These are phyloP conservation scores for Raja brachyura DNA, from an alignment of 2,113 vertebrate species.

Conservation along the genomic window DNA sequence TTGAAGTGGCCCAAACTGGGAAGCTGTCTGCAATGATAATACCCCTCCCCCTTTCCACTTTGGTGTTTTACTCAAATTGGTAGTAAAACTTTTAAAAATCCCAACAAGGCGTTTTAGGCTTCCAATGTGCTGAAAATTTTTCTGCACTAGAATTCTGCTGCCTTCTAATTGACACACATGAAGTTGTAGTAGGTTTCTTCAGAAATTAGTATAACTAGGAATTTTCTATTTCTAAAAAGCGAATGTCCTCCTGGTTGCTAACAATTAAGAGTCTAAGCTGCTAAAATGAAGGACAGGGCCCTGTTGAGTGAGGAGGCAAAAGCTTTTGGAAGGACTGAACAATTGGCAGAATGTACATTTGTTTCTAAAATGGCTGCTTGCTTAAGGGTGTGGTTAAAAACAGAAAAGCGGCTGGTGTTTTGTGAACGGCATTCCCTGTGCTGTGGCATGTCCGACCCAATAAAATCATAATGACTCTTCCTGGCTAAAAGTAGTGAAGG, in stretches of 20 bases:
- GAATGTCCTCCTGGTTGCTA: background rate
- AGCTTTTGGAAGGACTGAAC: background rate
- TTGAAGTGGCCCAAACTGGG: conserved; percentile 34
- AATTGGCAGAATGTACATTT: conserved; percentile 20
- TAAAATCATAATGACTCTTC: conserved; percentile 27
- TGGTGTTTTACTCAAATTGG: background rate
- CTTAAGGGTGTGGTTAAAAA: conserved; percentile 36
- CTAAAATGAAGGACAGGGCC: background rate
- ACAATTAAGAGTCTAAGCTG: background rate
- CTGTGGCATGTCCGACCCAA: conserved; percentile 28
- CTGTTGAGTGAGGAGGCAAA: background rate
- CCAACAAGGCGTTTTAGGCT: background rate
- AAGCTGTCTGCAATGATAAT: conserved; percentile 28
- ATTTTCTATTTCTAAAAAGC: background rate
- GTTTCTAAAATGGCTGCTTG: conserved; percentile 37
- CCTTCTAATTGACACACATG: background rate
- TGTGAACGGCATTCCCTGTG: conserved; percentile 22
- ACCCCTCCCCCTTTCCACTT: conserved; percentile 26
- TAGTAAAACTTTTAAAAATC: background rate
- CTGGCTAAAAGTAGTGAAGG: conserved; percentile 30
- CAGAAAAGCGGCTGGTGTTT: conserved; percentile 18
- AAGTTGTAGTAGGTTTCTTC: background rate
- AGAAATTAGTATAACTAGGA: background rate
- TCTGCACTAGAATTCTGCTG: background rate
- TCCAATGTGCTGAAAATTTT: background rate